A percentile compares a stretch with the other conserved stretches of the same genome.
Conservation (phyloP, 2,113 vertebrate species). For the Tragelaphus buxtoni region DNA sequence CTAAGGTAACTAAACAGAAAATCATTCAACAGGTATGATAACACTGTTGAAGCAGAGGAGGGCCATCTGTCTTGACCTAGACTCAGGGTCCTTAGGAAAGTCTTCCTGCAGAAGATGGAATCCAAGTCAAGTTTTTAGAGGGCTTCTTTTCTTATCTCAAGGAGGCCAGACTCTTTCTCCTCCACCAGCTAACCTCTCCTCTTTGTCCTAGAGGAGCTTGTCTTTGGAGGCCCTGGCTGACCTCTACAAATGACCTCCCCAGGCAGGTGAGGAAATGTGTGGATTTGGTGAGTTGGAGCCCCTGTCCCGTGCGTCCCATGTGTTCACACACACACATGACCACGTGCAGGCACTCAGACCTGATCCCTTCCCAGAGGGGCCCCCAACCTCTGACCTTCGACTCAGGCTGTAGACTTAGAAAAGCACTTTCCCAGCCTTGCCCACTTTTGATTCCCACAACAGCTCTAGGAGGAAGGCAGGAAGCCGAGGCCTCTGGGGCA, state of each 20-base stretch:
- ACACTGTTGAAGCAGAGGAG: not conserved
- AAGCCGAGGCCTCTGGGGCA: not conserved
- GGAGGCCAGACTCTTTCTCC: not conserved
- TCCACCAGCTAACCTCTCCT: not conserved
- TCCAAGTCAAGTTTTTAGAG: not conserved
- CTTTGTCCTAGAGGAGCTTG: conserved; percentile 61
- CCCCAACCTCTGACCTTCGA: not conserved
- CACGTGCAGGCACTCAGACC: not conserved
- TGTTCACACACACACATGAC: not conserved
- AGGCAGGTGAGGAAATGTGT: not conserved
- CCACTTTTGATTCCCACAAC: not conserved
- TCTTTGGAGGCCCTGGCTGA: conserved; percentile 89
- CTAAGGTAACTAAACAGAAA: not conserved
- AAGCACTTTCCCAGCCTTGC: not conserved
- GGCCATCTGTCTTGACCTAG: not conserved
- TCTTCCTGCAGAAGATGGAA: not conserved
- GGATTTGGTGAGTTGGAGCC: conserved; percentile 76
- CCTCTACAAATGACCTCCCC: conserved; percentile 55
- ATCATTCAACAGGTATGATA: not conserved
- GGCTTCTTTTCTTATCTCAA: not conserved
- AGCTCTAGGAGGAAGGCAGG: not conserved
- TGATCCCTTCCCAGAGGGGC: not conserved
- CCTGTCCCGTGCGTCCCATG: not conserved
- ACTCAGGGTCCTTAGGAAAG: not conserved
- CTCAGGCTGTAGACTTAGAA: not conserved